Conservation (phyloP, 2,113 vertebrate genomes). For the Mus musculus region GRCm39 chr14:31639001-31639500, state of each 20-base stretch:
- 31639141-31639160: background rate
- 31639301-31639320: background rate
- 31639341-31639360: too few species aligned
- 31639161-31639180: background rate
- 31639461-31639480: too few species aligned
- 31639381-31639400: too few species aligned
- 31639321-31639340: background rate
- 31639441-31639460: too few species aligned
- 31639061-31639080: background rate
- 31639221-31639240: background rate
- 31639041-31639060: constrained; percentile 23
- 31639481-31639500: too few species aligned
- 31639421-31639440: too few species aligned
- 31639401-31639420: too few species aligned
- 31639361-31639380: too few species aligned
- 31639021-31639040: background rate
- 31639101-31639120: background rate
- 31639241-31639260: background rate
- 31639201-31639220: constrained; percentile 20
- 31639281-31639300: background rate
- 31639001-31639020: background rate
- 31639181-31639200: background rate
- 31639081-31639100: background rate
- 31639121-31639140: background rate
- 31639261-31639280: background rate